Percentiles rank a stretch among this genome's conserved stretches.
Evolutionary conservation across 2,888 invertebrate genomes (phyloP).

Genomic region (Auanema sp.): DNA sequence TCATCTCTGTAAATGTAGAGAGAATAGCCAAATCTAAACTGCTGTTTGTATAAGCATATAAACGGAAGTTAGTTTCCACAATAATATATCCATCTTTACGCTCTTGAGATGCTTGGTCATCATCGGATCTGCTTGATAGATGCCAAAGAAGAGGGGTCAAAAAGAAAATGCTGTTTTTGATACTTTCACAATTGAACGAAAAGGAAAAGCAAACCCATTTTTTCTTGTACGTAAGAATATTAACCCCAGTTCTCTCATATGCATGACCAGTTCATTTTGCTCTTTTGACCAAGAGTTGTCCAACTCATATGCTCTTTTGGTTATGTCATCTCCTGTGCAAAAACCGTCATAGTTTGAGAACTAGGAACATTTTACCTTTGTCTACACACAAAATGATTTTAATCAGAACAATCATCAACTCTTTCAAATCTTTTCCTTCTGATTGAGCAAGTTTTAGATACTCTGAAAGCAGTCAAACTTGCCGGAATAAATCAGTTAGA

Average conservation of each 20-base stretch:
- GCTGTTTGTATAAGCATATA: slow-evolving; percentile 87
- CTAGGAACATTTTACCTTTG: slow-evolving; percentile 20
- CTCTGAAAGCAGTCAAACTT: slow-evolving; percentile 27
- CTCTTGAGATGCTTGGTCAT: slow-evolving; percentile 19
- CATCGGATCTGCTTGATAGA: slow-evolving; percentile 33
- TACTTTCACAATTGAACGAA: background rate
- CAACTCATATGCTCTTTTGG: slow-evolving; percentile 30
- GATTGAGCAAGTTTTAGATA: slow-evolving; percentile 38
- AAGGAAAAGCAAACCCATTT: slow-evolving; percentile 46
- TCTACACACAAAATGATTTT: slow-evolving; percentile 39
- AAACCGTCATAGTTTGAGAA: too few relatives aligned
- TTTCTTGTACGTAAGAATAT: slow-evolving; percentile 73
- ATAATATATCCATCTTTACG: slow-evolving; percentile 77
- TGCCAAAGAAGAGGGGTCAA: slow-evolving; percentile 52
- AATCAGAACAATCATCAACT: slow-evolving; percentile 38
- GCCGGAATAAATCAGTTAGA: too few relatives aligned
- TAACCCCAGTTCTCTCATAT: slow-evolving; percentile 92
- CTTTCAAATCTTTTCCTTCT: slow-evolving; percentile 29
- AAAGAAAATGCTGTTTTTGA: slow-evolving; percentile 44
- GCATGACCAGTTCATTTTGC: slow-evolving; percentile 79
- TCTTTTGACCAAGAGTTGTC: slow-evolving; percentile 45
- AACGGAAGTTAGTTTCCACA: slow-evolving; percentile 91
- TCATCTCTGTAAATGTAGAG: slow-evolving; percentile 86
- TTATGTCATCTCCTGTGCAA: slow-evolving; percentile 30
- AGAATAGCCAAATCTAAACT: slow-evolving; percentile 87